These are phyloP conservation scores for Cryptoprocta ferox DNA, from an alignment of 2,797 vertebrate species.

Conservation along the genomic window DNA sequence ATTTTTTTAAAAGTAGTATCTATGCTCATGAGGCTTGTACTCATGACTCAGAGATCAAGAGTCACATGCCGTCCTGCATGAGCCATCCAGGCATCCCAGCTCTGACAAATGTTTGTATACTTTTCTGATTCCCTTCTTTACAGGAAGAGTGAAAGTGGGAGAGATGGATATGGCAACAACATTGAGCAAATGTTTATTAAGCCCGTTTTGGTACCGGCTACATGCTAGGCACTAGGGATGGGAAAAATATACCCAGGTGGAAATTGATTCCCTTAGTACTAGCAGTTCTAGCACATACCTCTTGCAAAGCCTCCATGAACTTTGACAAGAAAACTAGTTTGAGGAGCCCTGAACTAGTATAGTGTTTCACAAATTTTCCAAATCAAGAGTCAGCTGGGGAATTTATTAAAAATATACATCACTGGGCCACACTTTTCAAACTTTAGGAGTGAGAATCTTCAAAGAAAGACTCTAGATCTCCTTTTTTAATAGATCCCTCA, in stretches of 20 bases:
- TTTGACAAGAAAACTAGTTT: conserved; percentile 19
- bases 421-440: neutral
- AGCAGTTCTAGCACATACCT: neutral
- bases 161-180: neutral
- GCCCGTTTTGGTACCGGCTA: neutral
- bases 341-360: neutral
- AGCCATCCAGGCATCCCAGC: neutral
- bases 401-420: neutral
- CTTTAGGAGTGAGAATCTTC: conserved; percentile 1
- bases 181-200: conserved; percentile 1
- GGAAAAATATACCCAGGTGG: neutral
- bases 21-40: neutral
- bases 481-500: neutral
- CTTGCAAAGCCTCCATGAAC: neutral
- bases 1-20: neutral
- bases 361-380: conserved; percentile 21
- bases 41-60: neutral
- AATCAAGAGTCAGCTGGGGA: neutral
- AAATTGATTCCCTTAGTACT: neutral
- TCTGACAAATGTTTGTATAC: neutral
- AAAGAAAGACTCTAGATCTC: neutral
- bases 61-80: neutral
- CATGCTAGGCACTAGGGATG: neutral
- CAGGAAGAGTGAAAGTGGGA: neutral
- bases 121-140: neutral